Evolutionary conservation across 1,140 invertebrate species (phyloP).

Genomic region (Drosophila carrolli): DNA sequence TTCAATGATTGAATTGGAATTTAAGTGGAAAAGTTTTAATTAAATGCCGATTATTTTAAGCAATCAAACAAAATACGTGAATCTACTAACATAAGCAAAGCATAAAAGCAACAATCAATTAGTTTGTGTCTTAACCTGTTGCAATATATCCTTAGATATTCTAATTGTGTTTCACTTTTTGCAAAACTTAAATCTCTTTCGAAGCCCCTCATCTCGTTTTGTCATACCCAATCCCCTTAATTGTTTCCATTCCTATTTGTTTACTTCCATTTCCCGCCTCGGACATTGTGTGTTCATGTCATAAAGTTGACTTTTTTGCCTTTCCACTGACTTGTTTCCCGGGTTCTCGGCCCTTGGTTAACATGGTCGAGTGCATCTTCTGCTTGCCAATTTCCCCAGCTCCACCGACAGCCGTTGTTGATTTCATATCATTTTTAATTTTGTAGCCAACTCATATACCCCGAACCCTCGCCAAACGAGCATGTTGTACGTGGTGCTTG

Average conservation of each 20-base stretch:
- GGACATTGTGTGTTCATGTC: not conserved
- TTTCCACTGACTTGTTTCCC: not conserved
- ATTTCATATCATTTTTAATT: constrained; percentile 69
- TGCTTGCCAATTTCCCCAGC: constrained; percentile 11
- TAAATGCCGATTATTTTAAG: no score
- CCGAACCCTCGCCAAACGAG: constrained; percentile 3
- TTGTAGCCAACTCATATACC: constrained; percentile 26
- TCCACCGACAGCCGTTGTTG: constrained; percentile 21
- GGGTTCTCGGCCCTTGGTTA: constrained; percentile 13
- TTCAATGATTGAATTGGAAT: no score
- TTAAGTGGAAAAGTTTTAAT: no score
- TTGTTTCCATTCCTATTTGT: constrained; percentile 13
- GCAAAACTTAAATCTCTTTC: not conserved
- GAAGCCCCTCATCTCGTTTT: not conserved
- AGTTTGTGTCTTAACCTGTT: not conserved
- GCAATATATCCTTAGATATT: not conserved
- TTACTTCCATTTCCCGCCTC: constrained; percentile 1
- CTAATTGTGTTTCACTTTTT: no score
- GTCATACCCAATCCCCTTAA: not conserved
- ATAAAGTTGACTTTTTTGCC: constrained; percentile 5
- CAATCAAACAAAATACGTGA: no score
- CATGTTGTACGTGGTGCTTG: constrained; percentile 41
- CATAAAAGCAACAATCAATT: not conserved
- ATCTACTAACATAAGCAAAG: no score
- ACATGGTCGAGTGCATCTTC: constrained; percentile 46